Evolutionary conservation across 2,888 invertebrate species (phyloP), one percentile per base, ranked within the genome.

Genomic region (Rhogogaster chlorosoma): DNA sequence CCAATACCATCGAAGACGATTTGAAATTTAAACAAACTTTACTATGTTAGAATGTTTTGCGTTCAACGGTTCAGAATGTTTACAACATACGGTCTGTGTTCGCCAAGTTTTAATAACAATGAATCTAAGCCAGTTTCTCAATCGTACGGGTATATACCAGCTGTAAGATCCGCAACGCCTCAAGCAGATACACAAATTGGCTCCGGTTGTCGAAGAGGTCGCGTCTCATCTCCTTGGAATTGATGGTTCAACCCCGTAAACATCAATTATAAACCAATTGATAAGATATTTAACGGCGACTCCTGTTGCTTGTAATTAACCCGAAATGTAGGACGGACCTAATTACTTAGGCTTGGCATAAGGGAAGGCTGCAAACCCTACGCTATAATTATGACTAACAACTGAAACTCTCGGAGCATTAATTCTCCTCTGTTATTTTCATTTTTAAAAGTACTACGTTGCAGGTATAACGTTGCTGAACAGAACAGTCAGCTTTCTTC

Each of bases 241-340:
- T 45, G 15, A 77, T 53, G 49, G 18, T 53, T 77, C 10, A 77
- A n/a, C 53, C 29, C 45, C 49, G n/a, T 77, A 77, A 77, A 77
- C 77, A 53, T n/a, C n/a, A 77, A 49, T 53, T 77, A 77, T 77
- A 29, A 29, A 53, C 77, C 49, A 77, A 77, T 77, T 77, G 49
- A 49, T 38, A 18, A 3, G 75, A 77, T 77, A 29, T 49, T 49
- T 49, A 49, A 77, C n/a, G 18, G 26, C 29, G 7, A 29, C 49
- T 49, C 26, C 29, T 49, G 49, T 77, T 77, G 45, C 49, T 53
- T 53, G 29, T 77, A 77, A 77, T 77, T 53, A 77, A 29, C 22
- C 15, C 22, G 29, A 42, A 73, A 73, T 38, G 4, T 42, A 22
- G 38, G 22, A 12, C 70, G 7, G 18, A 42, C 75, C 75, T 45